phyloP scores from a whole-genome alignment of 2,888 invertebrate species.

The Syritta pipiens region DNA sequence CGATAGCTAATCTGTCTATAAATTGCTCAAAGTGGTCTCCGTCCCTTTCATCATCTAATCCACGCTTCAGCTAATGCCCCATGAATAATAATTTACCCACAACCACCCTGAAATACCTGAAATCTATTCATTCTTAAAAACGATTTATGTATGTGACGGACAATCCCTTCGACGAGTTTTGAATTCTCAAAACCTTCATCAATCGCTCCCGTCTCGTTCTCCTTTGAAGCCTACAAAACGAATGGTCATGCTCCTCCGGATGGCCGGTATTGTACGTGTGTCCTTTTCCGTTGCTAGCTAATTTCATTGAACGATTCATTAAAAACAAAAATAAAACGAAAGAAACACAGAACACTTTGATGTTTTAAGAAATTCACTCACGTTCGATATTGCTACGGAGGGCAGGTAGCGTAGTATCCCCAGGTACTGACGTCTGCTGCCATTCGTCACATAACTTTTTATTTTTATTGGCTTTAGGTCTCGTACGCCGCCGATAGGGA shows the following conservation, averaged over 20 bases:
- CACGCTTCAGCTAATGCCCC: background rate
- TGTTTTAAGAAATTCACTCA: conserved; percentile 34
- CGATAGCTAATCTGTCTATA: no score
- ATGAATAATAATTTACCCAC: conserved; percentile 24
- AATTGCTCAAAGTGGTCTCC: no score
- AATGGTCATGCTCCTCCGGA: conserved; percentile 1
- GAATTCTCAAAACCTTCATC: background rate
- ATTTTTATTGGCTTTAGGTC: conserved; percentile 8
- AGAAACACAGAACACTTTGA: background rate
- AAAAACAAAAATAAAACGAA: background rate
- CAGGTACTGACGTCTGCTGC: background rate
- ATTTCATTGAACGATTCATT: conserved; percentile 11
- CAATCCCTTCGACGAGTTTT: background rate
- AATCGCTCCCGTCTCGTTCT: conserved; percentile 4
- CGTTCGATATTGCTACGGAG: conserved; percentile 29
- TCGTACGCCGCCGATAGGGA: background rate
- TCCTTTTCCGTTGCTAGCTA: conserved; percentile 6
- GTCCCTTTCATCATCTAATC: background rate
- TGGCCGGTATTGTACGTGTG: conserved; percentile 7
- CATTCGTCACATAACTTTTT: conserved; percentile 43
- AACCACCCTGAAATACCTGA: background rate
- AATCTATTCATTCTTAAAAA: conserved; percentile 18
- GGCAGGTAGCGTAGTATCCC: conserved; percentile 6
- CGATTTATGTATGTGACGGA: conserved; percentile 21
- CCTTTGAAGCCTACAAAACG: conserved; percentile 10